phyloP scores from a whole-genome alignment of 2,113 vertebrate genomes.

The Xenus cinereus region DNA sequence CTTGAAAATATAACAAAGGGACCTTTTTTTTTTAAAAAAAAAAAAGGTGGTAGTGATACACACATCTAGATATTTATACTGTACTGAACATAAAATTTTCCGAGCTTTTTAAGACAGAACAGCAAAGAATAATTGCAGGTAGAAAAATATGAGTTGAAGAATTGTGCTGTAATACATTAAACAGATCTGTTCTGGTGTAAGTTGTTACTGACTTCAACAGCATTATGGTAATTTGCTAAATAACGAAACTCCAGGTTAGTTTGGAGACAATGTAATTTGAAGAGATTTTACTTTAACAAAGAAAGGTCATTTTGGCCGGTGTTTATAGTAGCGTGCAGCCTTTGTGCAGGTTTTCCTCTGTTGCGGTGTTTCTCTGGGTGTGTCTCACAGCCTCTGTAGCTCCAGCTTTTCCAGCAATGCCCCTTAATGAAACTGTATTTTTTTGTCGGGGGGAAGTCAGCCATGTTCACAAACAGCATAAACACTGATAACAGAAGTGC shows the following conservation, averaged over 20 bases:
- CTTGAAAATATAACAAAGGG: slow-evolving; percentile 12
- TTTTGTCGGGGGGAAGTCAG: background rate
- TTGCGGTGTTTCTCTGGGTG: background rate
- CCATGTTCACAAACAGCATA: background rate
- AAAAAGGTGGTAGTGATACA: background rate
- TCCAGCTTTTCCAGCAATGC: background rate
- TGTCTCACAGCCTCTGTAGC: background rate
- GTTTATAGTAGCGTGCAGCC: background rate
- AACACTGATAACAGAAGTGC: background rate
- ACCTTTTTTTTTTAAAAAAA: background rate
- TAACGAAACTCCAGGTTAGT: background rate
- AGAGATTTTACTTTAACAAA: background rate
- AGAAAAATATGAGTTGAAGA: background rate
- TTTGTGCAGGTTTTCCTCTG: background rate
- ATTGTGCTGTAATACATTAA: background rate
- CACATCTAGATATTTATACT: background rate
- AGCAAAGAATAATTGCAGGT: background rate
- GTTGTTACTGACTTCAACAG: background rate
- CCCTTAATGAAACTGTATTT: background rate
- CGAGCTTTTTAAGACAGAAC: background rate
- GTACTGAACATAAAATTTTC: background rate
- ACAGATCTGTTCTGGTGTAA: background rate
- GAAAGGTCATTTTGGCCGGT: background rate
- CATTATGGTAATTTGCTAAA: background rate
- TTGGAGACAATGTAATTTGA: background rate